Percentiles rank a stretch among this genome's conserved stretches.
Conservation (phyloP, 2,113 vertebrate species). For the Rhegmatorhina hoffmannsi region DNA sequence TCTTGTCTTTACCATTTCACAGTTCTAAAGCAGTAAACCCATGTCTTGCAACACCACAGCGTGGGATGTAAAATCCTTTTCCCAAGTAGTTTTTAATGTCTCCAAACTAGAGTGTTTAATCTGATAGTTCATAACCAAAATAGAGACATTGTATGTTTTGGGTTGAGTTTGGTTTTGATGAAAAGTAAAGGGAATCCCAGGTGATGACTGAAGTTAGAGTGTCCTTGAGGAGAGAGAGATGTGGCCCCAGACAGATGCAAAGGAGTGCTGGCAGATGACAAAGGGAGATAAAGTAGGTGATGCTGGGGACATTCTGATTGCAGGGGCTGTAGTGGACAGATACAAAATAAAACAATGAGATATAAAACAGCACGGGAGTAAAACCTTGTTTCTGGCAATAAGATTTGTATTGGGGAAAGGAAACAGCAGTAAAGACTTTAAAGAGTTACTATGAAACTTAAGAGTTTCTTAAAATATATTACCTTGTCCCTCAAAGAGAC, state of each 20-base stretch:
- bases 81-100: not conserved
- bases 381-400: not conserved
- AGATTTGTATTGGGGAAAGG: not conserved
- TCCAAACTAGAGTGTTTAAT: not conserved
- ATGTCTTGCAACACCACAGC: accelerated
- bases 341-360: not conserved
- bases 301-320: not conserved
- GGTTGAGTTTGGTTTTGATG: not conserved
- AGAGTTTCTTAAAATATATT: constrained; percentile 10
- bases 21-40: not conserved
- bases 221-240: not conserved
- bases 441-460: constrained; percentile 2
- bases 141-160: not conserved
- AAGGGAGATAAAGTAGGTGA: not conserved
- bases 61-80: not conserved
- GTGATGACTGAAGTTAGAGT: not conserved
- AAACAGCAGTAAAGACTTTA: not conserved
- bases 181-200: not conserved
- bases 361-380: not conserved
- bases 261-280: not conserved
- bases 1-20: not conserved
- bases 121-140: not conserved
- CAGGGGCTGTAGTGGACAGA: not conserved
- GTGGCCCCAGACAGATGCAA: not conserved
- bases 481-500: not conserved